Conservation (phyloP, 2,113 vertebrate genomes). For the Ondatra zibethicus region DNA sequence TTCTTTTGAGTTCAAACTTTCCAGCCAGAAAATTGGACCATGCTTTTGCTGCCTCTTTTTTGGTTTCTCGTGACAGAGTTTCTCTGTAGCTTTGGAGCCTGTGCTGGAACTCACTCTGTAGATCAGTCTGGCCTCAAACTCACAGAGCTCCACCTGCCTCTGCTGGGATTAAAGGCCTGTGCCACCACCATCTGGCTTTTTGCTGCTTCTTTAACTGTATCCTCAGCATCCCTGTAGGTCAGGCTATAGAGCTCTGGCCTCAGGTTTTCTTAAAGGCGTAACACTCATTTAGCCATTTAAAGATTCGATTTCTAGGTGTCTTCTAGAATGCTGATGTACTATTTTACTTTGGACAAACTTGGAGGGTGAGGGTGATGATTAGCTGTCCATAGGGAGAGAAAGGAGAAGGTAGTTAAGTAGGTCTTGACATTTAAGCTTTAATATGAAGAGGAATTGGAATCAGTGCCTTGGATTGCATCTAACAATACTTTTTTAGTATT, state of each 20-base stretch:
- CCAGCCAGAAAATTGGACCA: rapidly evolving
- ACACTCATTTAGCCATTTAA: rapidly evolving
- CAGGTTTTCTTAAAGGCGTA: neutral
- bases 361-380: neutral
- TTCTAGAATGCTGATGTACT: neutral
- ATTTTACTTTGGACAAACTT: too few relatives aligned
- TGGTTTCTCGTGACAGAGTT: too few relatives aligned
- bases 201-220: rapidly evolving
- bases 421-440: neutral
- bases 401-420: neutral
- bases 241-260: rapidly evolving
- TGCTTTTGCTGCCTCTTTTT: rapidly evolving
- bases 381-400: neutral
- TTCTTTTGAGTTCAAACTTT: neutral
- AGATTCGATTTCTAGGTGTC: neutral
- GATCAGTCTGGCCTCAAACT: too few relatives aligned
- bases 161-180: too few relatives aligned
- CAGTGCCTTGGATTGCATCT: neutral
- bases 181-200: too few relatives aligned
- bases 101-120: too few relatives aligned
- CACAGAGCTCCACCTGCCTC: too few relatives aligned
- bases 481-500: too few relatives aligned
- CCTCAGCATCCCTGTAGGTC: rapidly evolving
- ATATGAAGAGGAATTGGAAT: neutral
- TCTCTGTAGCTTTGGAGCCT: too few relatives aligned